These are phyloP conservation scores for Sarcoramphus papa DNA, from an alignment of 2,797 vertebrate species.

Conservation along the genomic window DNA sequence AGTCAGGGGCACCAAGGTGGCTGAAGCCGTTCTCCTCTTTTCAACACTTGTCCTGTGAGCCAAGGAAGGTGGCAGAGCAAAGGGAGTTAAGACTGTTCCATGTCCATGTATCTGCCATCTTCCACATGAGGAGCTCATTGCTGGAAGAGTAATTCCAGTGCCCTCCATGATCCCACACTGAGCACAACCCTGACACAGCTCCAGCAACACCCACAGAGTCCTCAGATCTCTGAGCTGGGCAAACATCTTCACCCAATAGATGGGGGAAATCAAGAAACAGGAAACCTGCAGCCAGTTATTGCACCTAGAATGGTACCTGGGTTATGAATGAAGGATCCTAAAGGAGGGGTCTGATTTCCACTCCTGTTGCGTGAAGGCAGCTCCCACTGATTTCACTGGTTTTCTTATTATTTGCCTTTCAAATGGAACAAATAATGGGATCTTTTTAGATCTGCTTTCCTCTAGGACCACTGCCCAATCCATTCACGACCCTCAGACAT, in stretches of 20 bases:
- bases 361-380: not conserved
- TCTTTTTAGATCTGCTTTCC: not conserved
- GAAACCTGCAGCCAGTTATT: not conserved
- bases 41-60: not conserved
- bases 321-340: not conserved
- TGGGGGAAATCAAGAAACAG: not conserved
- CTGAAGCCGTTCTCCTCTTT: not conserved
- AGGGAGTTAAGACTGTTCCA: not conserved
- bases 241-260: not conserved
- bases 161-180: not conserved
- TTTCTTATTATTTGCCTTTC: not conserved
- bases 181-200: not conserved
- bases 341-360: not conserved
- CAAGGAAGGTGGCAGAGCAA: not conserved
- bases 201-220: not conserved
- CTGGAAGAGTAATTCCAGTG: not conserved
- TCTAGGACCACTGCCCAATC: not conserved
- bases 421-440: not conserved
- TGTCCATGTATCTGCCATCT: not conserved
- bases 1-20: not conserved
- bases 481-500: not conserved
- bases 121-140: not conserved
- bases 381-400: not conserved
- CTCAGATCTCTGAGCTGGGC: not conserved
- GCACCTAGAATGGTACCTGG: not conserved